Evolutionary conservation across 2,888 invertebrate genomes (phyloP).

Genomic region (Hydrotaea diabolus): DNA sequence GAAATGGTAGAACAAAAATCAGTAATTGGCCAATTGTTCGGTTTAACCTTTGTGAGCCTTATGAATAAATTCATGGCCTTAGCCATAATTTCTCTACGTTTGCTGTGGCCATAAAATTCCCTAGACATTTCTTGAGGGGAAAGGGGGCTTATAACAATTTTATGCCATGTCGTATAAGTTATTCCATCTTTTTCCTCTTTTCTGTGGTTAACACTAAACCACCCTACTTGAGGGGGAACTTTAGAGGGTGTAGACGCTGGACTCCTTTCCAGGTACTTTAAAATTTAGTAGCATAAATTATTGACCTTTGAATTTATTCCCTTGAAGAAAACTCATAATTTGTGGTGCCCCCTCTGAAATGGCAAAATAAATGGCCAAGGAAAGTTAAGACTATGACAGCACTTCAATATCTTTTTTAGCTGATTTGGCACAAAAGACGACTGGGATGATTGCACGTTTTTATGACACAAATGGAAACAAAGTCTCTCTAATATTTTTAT

Average conservation of each 20-base stretch:
- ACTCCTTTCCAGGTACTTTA: not conserved
- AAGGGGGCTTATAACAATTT: constrained; percentile 27
- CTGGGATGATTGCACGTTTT: too few relatives aligned
- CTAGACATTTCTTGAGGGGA: constrained; percentile 7
- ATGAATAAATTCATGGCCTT: constrained; percentile 45
- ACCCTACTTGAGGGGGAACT: too few relatives aligned
- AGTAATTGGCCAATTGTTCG: constrained; percentile 31
- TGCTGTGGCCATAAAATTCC: constrained; percentile 11
- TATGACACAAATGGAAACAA: too few relatives aligned
- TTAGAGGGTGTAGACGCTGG: not conserved
- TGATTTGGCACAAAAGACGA: not conserved
- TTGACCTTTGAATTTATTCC: not conserved
- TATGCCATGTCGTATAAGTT: not conserved
- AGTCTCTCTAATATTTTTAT: too few relatives aligned
- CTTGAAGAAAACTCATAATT: constrained; percentile 19
- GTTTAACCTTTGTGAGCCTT: constrained; percentile 38
- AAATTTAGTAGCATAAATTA: not conserved
- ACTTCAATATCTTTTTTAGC: not conserved
- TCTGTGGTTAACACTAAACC: not conserved
- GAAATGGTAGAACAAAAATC: not conserved
- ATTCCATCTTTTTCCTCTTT: not conserved
- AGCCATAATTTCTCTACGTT: constrained; percentile 10
- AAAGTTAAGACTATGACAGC: not conserved
- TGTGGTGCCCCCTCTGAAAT: not conserved
- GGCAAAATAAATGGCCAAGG: not conserved